Conservation (phyloP, 2,113 vertebrate genomes). For the Semicossyphus pulcher region DNA sequence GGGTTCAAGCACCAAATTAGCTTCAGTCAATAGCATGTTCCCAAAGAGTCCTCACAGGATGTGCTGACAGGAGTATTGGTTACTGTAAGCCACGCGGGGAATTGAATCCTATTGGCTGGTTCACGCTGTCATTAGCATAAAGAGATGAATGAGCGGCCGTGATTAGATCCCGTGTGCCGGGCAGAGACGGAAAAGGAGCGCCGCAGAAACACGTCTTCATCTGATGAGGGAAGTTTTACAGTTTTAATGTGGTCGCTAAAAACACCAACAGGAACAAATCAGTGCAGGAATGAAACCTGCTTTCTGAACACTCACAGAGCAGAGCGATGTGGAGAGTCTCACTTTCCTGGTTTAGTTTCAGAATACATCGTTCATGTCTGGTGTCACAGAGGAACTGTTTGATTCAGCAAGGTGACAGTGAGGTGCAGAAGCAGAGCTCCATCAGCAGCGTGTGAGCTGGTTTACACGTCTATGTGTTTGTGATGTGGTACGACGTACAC, state of each 20-base stretch:
- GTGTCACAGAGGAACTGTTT: constrained; percentile 3
- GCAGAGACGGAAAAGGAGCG: constrained; percentile 31
- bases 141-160: constrained; percentile 72
- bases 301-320: too few species aligned
- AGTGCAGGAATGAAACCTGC: not conserved
- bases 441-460: not conserved
- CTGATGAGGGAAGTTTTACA: not conserved
- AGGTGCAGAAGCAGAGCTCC: not conserved
- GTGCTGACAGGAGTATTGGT: constrained; percentile 83
- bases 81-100: constrained; percentile 83
- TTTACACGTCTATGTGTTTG: not conserved
- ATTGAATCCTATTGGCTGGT: constrained; percentile 81
- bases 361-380: constrained; percentile 10
- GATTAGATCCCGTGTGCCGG: constrained; percentile 61
- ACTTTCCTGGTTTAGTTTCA: not conserved
- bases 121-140: constrained; percentile 76
- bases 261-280: not conserved
- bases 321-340: not conserved
- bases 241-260: too few species aligned
- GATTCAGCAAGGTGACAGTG: not conserved
- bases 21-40: constrained; percentile 86
- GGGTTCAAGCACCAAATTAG: constrained; percentile 81
- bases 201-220: not conserved
- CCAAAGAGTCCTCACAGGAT: constrained; percentile 82
- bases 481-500: too few species aligned